Evolutionary conservation across 2,113 vertebrate genomes (phyloP).

Genomic region (Stercorarius parasiticus): DNA sequence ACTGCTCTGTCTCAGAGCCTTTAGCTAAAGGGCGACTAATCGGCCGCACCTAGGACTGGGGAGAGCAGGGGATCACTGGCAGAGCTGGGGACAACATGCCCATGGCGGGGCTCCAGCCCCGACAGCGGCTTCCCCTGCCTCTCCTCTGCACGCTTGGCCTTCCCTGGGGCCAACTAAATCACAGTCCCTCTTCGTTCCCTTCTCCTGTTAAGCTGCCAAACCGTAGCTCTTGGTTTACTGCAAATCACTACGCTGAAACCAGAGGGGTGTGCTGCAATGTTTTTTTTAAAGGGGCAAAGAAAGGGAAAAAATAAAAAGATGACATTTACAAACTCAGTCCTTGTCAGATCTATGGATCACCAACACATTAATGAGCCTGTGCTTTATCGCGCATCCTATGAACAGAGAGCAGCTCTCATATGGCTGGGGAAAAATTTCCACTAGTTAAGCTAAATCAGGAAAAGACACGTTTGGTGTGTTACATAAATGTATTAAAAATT

Average conservation of each 20-base stretch:
- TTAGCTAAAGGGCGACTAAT: fast-evolving
- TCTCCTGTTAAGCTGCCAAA: not conserved
- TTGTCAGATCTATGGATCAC: constrained; percentile 36
- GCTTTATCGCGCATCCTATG: not conserved
- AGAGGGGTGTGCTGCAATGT: not conserved
- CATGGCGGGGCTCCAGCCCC: not conserved
- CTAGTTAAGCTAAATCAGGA: constrained; percentile 63
- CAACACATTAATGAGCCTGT: constrained; percentile 44
- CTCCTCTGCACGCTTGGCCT: not conserved
- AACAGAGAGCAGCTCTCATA: constrained; percentile 2
- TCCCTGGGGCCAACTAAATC: not conserved
- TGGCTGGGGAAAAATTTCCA: constrained; percentile 50
- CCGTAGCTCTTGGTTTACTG: not conserved
- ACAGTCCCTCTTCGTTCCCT: not conserved
- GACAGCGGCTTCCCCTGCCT: not conserved
- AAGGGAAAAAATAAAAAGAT: not conserved
- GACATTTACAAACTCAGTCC: constrained; percentile 36
- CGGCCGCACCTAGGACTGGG: fast-evolving
- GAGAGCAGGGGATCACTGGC: not conserved
- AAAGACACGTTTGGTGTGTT: constrained; percentile 40
- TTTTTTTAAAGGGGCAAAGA: not conserved
- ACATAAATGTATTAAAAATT: constrained; percentile 71
- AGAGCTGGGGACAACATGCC: not conserved
- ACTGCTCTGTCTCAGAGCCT: not conserved
- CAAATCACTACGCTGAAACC: not conserved